Base-by-base conservation (phyloP, 2,888 invertebrate genomes). In the Chouioia cunea region DNA sequence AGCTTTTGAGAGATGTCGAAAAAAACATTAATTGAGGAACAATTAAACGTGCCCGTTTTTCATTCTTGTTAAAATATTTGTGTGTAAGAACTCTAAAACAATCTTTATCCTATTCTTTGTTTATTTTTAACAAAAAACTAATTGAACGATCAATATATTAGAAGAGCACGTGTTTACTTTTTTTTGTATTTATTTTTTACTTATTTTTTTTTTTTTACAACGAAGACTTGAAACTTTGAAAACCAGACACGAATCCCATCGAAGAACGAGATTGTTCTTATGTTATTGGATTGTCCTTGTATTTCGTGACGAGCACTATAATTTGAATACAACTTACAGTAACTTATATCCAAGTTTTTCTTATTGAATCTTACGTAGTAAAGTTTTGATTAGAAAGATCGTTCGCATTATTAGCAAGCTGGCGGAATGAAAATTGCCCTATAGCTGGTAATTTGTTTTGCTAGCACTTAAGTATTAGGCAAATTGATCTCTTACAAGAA, bases 401-500 rank as follows among this genome's bases (percentile, higher is more conserved):
- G 65, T 54, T 62, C 60, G 60, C 60, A 44, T 52, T 53, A 16
- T 65, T 12, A 62, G 53, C 44, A 58, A 53, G 71, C 53, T 66
- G 59, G 72, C 73, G 67, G 76, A 75, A 76, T 76, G 72, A 74
- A 77, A 77, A 76, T 71, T 77, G 77, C 77, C 70, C 52, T 70
- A 36, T 36, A 36, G 63, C n/a, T 70, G 56, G 58, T 63, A 71
- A 63, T 53, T 63, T 63, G 57, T 65, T 63, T 71, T 63, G 57
- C 66, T 71, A 71, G 16, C 58, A 66, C 23, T 66, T 65, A 66
- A 66, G 53, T 71, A 56, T 71, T 36, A 71, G 73, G 78, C 74
- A 75, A 77, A 74, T 75, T 77, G 76, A 77, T 80, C 74, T 79
- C 71, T 66, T 75, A 71, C 73, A 75, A 78, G 77, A 76, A 73